Evolutionary conservation across 2,113 vertebrate genomes (phyloP), one percentile per base, ranked within the genome.

Genomic region (Bettongia penicillata): DNA sequence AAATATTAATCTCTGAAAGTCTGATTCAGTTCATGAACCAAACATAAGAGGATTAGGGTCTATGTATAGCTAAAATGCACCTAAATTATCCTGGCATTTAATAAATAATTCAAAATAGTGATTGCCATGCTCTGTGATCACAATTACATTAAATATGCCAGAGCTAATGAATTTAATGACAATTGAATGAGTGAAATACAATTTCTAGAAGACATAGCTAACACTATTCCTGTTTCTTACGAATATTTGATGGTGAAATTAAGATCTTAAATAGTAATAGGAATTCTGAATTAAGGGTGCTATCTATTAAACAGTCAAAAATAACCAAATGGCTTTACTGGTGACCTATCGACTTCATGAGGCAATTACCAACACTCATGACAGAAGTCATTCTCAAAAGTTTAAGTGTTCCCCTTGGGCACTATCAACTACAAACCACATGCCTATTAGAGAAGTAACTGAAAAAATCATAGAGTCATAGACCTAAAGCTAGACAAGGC

Each of bases 21-120:
- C 51, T 94, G 95, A 95, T 93, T 94, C 91, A 53, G 19, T 92
- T 52, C 91, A 92, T 92, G 94, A 96, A 92, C 37, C 43, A 89
- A 90, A 10, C 8, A 93, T 3, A 91, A 47, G 11, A 94, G 37
- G 19, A 90, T 24, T 96, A 22, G 16, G 77, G 55, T 52, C 96
- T 90, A 91, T 93, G 53, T 52, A 12, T 93, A 91, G 89, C 26
- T 19, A 68, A 90, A 61, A 3, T 57, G 55, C 43, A 94, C 61
- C 97, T 94, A 91, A 91, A 94, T 90, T 94, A 93, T 92, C 23
- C 9, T 90, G 50, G 8, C 49, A 93, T n/a, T 90, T 9, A 91
- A 95, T 5, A 89, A 95, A 89, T 57, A 48, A 94, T 92, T 90
- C 53, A 93, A 92, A 92, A 94, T 89, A 84, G 11, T 61, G 93